Evolutionary conservation across 2,797 vertebrate genomes (phyloP).

Genomic region (Malacoraja senta): DNA sequence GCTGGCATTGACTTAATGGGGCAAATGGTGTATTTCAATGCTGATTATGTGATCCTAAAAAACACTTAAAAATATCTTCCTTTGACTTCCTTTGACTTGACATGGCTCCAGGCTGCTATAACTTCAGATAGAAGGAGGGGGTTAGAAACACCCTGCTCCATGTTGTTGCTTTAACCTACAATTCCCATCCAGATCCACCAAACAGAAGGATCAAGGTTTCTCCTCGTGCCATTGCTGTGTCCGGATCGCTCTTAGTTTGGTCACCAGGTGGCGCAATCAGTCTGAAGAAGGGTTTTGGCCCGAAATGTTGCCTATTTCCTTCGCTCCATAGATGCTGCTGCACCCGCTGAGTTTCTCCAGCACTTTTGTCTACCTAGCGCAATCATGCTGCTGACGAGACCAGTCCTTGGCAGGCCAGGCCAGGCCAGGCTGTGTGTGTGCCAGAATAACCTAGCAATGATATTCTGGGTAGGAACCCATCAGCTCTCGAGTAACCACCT

Average conservation of each 20-base stretch:
- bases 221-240: neutral
- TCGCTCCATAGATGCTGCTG: too few species aligned
- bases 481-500: neutral
- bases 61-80: neutral
- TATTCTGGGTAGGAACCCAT: neutral
- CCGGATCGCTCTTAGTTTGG: neutral
- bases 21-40: too few species aligned
- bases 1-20: too few species aligned
- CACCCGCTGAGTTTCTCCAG: too few species aligned
- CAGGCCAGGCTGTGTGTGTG: too few species aligned
- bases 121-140: neutral
- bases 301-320: too few species aligned
- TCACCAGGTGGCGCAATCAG: slow-evolving; percentile 9
- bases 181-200: too few species aligned
- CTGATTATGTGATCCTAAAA: neutral
- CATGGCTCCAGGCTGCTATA: neutral
- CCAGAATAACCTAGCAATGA: neutral
- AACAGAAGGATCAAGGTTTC: neutral
- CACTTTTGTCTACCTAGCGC: too few species aligned
- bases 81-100: neutral
- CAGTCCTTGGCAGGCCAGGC: neutral
- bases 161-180: too few species aligned
- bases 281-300: too few species aligned
- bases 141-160: too few species aligned
- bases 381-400: neutral